Evolutionary conservation across 2,888 invertebrate species (phyloP), one percentile per base, ranked within the genome.

Genomic region (Himalopsyche japonica): DNA sequence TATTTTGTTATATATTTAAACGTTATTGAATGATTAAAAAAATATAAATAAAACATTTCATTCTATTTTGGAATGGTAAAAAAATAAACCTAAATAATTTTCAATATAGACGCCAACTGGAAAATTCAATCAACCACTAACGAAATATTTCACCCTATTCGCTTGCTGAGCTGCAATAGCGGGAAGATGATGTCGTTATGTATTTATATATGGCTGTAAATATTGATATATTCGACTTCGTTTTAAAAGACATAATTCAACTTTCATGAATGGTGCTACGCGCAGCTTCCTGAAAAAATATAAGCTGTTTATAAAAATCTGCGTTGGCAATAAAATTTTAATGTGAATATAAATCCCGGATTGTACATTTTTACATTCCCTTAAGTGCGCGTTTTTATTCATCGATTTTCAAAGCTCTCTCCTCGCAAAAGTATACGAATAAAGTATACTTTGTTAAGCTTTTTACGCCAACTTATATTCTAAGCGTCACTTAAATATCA

Each of bases 301-400:
- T 70, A 70, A 70, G 70, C 70, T 70, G 70, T 70, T 70, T 70
- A 70, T 70, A 70, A 70, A 70, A 70, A 70, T 70, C 70, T 70
- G 70, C 70, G 70, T 70, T 70, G 70, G 70, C 70, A 70, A 70
- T 70, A 70, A 70, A 70, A 70, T 70, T 70, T 70, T 70, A 70
- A 70, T 70, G 70, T 70, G 70, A 70, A 70, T 70, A 70, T 70
- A 70, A 70, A 70, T 70, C 70, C 30, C 24, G 27, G 70, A 70
- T 70, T 70, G 70, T 70, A 70, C 70, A 70, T 70, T 70, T 70
- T 70, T 70, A 70, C 70, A 70, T 70, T 70, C 70, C 70, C 70
- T 70, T 70, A 70, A 70, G 70, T 70, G 70, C 70, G 70, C 70
- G 70, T 70, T 70, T 70, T 70, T 70, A 70, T 70, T 70, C 70